A percentile compares a stretch with the other conserved stretches of the same genome.
These are phyloP conservation scores for Catocala fraxini DNA, from an alignment of 2,888 invertebrate species.

Conservation along the genomic window DNA sequence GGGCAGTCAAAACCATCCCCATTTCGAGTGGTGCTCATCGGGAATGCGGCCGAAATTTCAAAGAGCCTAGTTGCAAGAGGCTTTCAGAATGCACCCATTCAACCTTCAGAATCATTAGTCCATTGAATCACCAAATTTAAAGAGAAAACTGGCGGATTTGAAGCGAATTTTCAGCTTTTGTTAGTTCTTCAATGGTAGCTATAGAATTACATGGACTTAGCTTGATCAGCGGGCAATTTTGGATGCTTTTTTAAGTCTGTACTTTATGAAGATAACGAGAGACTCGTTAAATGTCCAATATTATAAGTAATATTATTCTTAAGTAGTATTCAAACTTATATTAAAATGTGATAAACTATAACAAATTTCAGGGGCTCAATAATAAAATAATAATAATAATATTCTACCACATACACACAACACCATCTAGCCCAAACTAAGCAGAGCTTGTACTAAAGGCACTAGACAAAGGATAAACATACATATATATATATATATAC, in stretches of 20 bases:
- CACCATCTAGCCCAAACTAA: too few relatives aligned
- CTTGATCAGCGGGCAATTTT: slow-evolving; percentile 37
- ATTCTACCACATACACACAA: too few relatives aligned
- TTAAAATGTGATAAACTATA: too few relatives aligned
- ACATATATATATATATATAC: too few relatives aligned
- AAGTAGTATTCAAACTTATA: too few relatives aligned
- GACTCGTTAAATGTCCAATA: too few relatives aligned
- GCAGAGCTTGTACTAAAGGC: too few relatives aligned
- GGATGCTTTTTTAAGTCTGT: slow-evolving; percentile 10
- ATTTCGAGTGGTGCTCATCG: slow-evolving; percentile 53
- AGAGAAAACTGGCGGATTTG: slow-evolving; percentile 61
- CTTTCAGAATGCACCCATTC: slow-evolving; percentile 72
- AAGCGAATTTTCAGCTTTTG: slow-evolving; percentile 53
- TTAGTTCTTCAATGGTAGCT: slow-evolving; percentile 46
- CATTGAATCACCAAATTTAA: slow-evolving; percentile 82
- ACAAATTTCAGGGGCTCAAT: too few relatives aligned
- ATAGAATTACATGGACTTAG: slow-evolving; percentile 42
- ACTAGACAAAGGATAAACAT: too few relatives aligned
- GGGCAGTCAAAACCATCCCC: slow-evolving; percentile 50
- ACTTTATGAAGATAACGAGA: neutral
- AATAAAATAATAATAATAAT: too few relatives aligned
- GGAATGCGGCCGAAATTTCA: slow-evolving; percentile 59
- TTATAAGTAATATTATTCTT: too few relatives aligned
- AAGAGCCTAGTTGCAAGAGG: slow-evolving; percentile 66
- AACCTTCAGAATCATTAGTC: slow-evolving; percentile 75